Conservation (phyloP, 1,140 invertebrate genomes). For the Drosophila guanche region DNA sequence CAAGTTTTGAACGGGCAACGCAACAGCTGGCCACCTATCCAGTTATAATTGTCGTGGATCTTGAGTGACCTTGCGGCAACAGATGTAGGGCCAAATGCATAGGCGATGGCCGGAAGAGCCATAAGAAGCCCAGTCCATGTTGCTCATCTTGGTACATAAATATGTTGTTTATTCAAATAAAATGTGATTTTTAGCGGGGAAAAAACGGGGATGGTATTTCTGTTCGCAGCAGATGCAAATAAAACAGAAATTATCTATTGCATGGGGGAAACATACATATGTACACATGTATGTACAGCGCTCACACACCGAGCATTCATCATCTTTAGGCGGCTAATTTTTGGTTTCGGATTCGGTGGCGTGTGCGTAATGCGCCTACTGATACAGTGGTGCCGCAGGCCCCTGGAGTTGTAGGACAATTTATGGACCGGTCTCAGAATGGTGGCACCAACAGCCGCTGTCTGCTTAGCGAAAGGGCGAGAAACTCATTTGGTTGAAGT, state of each 20-base stretch:
- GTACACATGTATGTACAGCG: neutral
- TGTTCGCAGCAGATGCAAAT: neutral
- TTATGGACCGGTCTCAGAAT: constrained; percentile 62
- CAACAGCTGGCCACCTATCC: constrained; percentile 38
- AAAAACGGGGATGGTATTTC: constrained; percentile 5
- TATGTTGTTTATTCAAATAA: constrained; percentile 40
- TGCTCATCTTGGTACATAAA: constrained; percentile 2
- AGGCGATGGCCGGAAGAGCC: constrained; percentile 29
- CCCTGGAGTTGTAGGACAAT: constrained; percentile 21
- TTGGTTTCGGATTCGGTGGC: constrained; percentile 38
- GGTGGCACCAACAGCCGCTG: constrained; percentile 33
- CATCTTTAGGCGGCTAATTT: constrained; percentile 41
- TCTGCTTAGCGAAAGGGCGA: constrained; percentile 11
- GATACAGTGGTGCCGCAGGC: constrained; percentile 15
- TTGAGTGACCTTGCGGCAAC: constrained; percentile 44
- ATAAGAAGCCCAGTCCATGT: constrained; percentile 41
- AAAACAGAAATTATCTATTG: constrained; percentile 11
- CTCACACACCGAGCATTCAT: constrained; percentile 28
- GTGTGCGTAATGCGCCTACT: constrained; percentile 63
- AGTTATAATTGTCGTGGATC: constrained; percentile 37
- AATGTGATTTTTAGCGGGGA: constrained; percentile 33
- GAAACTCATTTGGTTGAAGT: constrained; percentile 67
- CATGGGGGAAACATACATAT: neutral
- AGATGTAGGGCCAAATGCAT: constrained; percentile 47
- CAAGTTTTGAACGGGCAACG: constrained; percentile 34